Evolutionary conservation across 2,797 vertebrate genomes (phyloP), one percentile per base, ranked within the genome.

Genomic region (Enteromius radiatus): DNA sequence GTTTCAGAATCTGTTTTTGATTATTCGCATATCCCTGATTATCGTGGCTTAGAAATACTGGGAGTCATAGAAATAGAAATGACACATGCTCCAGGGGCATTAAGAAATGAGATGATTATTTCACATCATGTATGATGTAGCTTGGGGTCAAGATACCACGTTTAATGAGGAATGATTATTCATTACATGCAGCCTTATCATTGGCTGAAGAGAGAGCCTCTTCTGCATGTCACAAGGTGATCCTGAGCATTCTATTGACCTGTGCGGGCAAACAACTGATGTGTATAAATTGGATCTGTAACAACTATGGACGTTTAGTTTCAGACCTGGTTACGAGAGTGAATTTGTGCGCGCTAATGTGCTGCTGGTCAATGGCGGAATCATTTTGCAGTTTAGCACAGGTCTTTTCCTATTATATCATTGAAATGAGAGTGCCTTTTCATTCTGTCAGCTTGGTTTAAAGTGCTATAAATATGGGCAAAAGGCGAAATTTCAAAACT

Each of bases 201-300:
- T 76, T 67, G 86, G 80, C 65, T 56, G 26, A 68, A 65, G 67
- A 47, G 21, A 87, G 61, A 88, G 82, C 67, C 83, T 92, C 81
- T 92, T 94, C 93, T 93, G 76, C 90, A 93, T 89, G 88, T 92
- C 90, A 86, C 91, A 92, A 93, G 91, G 92, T 94, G 92, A 95
- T 92, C 87, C 90, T 85, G 76, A 90, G 56, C 83, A 90, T 86
- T 68, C 85, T 84, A 90, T 90, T 91, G 89, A 93, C 83, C 87
- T 85, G 68, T 77, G 36, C 10, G 36, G 59, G 73, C 80, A 56
- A 78, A 86, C 86, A 84, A 74, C 79, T 87, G 87, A 93, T 92
- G 86, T 88, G 87, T 93, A 92, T 91, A 92, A 94, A 95, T 94
- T 90, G 89, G 87, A 86, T 89, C 54, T 86, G 28, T 93, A 95